phyloP scores from a whole-genome alignment of 2,797 vertebrate genomes.

The Glyptemys insculpta region DNA sequence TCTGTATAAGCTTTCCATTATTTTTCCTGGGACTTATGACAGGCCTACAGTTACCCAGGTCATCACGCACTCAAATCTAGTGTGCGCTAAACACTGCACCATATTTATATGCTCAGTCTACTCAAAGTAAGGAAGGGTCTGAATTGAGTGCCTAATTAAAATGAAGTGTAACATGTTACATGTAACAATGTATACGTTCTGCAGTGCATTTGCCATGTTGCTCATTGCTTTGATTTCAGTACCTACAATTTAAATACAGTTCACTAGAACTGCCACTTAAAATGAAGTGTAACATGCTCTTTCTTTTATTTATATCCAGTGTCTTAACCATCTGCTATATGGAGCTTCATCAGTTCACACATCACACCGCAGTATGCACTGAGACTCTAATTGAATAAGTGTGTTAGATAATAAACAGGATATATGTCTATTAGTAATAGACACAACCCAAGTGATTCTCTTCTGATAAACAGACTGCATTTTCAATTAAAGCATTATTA shows the following conservation, averaged over 20 bases:
- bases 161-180: slow-evolving; percentile 59
- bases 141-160: slow-evolving; percentile 52
- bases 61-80: no score
- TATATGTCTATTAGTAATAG: not conserved
- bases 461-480: not conserved
- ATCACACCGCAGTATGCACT: not conserved
- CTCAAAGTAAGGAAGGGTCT: slow-evolving; percentile 9
- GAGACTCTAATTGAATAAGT: not conserved
- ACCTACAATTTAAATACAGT: not conserved
- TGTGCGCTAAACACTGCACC: not conserved
- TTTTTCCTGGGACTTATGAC: not conserved
- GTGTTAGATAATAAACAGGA: not conserved
- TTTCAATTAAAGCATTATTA: not conserved
- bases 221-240: slow-evolving; percentile 19
- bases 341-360: slow-evolving; percentile 9
- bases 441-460: not conserved
- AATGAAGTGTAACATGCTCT: slow-evolving; percentile 4
- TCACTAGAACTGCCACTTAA: slow-evolving; percentile 34
- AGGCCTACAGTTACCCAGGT: no score
- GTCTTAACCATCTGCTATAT: slow-evolving; percentile 45
- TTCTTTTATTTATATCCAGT: slow-evolving; percentile 49
- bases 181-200: slow-evolving; percentile 55
- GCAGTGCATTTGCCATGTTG: slow-evolving; percentile 28
- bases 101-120: slow-evolving; percentile 37
- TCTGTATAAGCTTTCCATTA: not conserved